Base-by-base conservation (phyloP, 2,797 vertebrate genomes). In the Cuniculus paca region DNA sequence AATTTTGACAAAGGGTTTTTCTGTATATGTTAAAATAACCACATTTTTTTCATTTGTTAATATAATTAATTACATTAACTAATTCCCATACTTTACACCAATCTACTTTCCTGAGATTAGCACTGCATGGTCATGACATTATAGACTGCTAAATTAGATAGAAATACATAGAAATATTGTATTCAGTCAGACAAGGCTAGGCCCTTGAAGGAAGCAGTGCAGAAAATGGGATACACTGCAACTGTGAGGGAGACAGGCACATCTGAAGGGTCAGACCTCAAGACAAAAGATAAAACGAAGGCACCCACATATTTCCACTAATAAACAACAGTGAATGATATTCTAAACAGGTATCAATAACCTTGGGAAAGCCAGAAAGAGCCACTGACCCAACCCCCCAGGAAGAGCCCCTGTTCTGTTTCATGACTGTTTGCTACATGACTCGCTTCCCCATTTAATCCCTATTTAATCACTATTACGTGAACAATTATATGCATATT, bases 31-130 rank as follows among this genome's bases (percentile, higher is more conserved):
- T 86, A 82, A 50, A 12, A 86, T 68, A 45, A 91, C 60, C 48
- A 88, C 14, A 83, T 36, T 90, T 80, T 72, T 63, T 72, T 36
- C 56, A 13, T 48, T 83, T 91, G 63, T 70, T 83, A 95, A 85
- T 80, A 78, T 26, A 84, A 28, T 84, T 10, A 88, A 78, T 75
- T 85, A 54, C n/a, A 68, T 26, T 78, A 70, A 77, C 68, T 82
- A 50, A 78, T 78, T 78, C 63, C 78, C 61, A 52, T 72, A 42
- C 79, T 94, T 93, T 85, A 95, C 79, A 42, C 42, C 42, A 90
- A 65, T 31, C 26, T 88, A 50, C 50, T 94, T 95, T 95, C 34
- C 81, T 88, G n/a, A 52, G 36, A 39, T 88, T 91, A 90, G 93
- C 5, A 42, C 13, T 56, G 56, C 39, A 17, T 52, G 56, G 50